phyloP scores from a whole-genome alignment of 2,797 vertebrate species.

The Lepidocolaptes lacrymiger region DNA sequence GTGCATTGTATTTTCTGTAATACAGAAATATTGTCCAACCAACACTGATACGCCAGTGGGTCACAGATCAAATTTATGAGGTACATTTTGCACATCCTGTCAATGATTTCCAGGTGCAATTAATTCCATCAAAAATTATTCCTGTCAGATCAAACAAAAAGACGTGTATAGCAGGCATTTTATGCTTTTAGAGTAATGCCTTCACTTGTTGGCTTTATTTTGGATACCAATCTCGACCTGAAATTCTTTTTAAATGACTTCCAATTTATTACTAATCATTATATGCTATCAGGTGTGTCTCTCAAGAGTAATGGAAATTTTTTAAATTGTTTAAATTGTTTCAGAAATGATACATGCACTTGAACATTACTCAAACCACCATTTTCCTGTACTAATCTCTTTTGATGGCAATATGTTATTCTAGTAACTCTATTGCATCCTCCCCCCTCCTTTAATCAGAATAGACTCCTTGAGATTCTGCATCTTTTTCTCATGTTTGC shows the following conservation, averaged over 20 bases:
- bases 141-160: background rate
- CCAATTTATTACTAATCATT: slow-evolving; percentile 35
- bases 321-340: slow-evolving; percentile 2
- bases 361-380: background rate
- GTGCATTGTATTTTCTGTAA: background rate
- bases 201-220: background rate
- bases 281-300: slow-evolving; percentile 17
- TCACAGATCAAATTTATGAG: background rate
- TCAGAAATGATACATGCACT: background rate
- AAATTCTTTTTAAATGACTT: slow-evolving; percentile 47
- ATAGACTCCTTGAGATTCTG: background rate
- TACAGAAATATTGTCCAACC: background rate
- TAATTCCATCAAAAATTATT: slow-evolving; percentile 19
- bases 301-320: slow-evolving; percentile 1
- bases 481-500: background rate
- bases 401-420: background rate
- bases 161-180: background rate
- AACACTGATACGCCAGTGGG: background rate
- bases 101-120: background rate
- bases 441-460: background rate
- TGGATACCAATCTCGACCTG: background rate
- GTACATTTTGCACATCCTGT: background rate
- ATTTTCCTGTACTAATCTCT: background rate
- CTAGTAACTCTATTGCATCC: background rate
- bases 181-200: background rate